Base-by-base conservation (phyloP, 2,888 invertebrate genomes). In the Torymus texanus region DNA sequence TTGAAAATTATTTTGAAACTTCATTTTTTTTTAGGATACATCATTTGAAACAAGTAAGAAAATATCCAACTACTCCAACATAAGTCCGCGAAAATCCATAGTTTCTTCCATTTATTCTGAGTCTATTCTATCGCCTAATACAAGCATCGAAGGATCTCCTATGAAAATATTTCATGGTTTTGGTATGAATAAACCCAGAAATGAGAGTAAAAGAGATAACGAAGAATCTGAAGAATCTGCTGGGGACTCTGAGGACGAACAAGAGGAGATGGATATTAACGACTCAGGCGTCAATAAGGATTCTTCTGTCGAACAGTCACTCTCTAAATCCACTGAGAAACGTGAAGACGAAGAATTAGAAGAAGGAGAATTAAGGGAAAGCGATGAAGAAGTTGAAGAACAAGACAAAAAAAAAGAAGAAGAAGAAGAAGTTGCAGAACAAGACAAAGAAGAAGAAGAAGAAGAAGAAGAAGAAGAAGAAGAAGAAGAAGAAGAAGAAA, bases 51-150 rank as follows among this genome's bases (percentile, higher is more conserved):
- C 41, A 51, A 75, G 16, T 16, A 59, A 13, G 68, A 71, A 73
- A 41, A 51, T 56, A 41, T 59, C 66, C 1, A 18, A 61, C 55
- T n/a, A 29, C 14, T 29, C 71, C 5, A 51, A 13, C 12, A 8
- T 14, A 11, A 68, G 55, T 10, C 55, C 67, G 2, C 24, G 59
- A 13, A 81, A 81, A 71, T 72, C 79, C 2, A 8, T 53, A 0
- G n/a, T 59, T 41, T 74, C 70, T 10, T 51, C 86, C 0, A 55
- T 83, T 3, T 84, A 87, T 50, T 83, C 85, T 0, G 75, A 85
- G 0, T 82, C 85, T 0, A 78, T 88, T 18, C 82, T 89, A 12
- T 84, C 87, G 0, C 62, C 85, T 0, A 82, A 84, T 62, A 87
- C 84, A 18, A 88, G 86, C 70, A 79, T 84, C 5, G 87, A 87